phyloP scores from a whole-genome alignment of 2,113 vertebrate species.

The Shinisaurus crocodilurus region DNA sequence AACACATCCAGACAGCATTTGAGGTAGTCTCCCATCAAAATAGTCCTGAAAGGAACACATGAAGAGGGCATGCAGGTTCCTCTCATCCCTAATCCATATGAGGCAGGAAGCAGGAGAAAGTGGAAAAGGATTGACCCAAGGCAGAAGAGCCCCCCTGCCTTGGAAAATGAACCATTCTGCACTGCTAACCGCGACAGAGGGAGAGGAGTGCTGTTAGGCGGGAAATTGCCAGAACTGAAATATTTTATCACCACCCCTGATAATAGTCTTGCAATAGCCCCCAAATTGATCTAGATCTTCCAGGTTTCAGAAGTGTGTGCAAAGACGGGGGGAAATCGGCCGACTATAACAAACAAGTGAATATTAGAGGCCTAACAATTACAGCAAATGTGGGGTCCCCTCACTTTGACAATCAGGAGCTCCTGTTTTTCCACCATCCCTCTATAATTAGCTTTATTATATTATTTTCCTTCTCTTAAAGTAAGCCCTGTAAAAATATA shows the following conservation, averaged over 20 bases:
- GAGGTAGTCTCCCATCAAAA: slow-evolving; percentile 35
- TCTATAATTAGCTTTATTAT: neutral
- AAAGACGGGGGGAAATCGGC: too few relatives aligned
- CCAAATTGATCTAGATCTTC: neutral
- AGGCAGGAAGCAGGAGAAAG: neutral
- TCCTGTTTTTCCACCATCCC: too few relatives aligned
- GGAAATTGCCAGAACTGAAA: neutral
- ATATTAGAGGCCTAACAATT: neutral
- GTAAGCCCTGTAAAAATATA: neutral
- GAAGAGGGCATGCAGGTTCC: slow-evolving; percentile 32
- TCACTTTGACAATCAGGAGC: neutral
- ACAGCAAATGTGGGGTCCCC: neutral
- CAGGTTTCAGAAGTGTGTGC: neutral
- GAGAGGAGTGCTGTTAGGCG: too few relatives aligned
- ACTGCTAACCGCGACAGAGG: neutral
- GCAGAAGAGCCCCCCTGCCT: neutral
- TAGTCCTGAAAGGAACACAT: slow-evolving; percentile 30
- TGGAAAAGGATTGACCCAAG: neutral
- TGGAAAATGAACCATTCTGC: neutral
- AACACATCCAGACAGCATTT: slow-evolving; percentile 51
- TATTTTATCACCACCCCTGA: neutral
- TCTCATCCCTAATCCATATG: neutral
- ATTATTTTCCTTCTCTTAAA: neutral
- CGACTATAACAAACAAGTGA: neutral
- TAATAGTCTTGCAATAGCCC: too few relatives aligned